These are phyloP conservation scores for Danaus plexippus DNA, from an alignment of 1,140 invertebrate species.

Conservation along the genomic window DNA sequence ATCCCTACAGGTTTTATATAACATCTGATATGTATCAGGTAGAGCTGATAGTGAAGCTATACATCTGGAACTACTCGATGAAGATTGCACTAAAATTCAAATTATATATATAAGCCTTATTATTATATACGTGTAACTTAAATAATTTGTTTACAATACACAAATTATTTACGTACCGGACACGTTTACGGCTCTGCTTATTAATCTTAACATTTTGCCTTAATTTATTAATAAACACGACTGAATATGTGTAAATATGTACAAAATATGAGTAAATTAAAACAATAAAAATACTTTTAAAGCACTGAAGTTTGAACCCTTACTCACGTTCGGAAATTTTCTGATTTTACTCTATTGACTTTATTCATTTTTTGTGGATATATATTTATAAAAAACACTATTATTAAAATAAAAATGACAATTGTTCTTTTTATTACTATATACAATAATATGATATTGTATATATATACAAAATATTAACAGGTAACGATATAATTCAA, in stretches of 20 bases:
- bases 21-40: conserved; percentile 94
- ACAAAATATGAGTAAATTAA: too few relatives aligned
- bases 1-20: conserved; percentile 91
- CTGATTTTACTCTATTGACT: too few relatives aligned
- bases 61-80: conserved; percentile 44
- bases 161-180: conserved; percentile 25
- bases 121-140: not conserved
- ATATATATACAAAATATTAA: too few relatives aligned
- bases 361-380: too few relatives aligned
- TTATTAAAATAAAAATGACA: too few relatives aligned
- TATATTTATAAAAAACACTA: too few relatives aligned
- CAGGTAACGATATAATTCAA: not conserved
- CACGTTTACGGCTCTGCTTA: conserved; percentile 29
- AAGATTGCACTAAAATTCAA: conserved; percentile 29
- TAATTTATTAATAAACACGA: conserved; percentile 7
- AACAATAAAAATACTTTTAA: conserved; percentile 5
- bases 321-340: too few relatives aligned
- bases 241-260: conserved; percentile 5
- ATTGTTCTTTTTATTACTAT: too few relatives aligned
- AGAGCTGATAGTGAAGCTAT: conserved; percentile 80
- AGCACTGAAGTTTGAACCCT: conserved; percentile 7
- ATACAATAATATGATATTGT: too few relatives aligned
- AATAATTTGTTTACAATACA: conserved; percentile 1
- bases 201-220: conserved; percentile 34
- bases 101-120: conserved; percentile 5